phyloP scores from a whole-genome alignment of 1,140 invertebrate genomes.

The Aphelenchoides besseyi region DNA sequence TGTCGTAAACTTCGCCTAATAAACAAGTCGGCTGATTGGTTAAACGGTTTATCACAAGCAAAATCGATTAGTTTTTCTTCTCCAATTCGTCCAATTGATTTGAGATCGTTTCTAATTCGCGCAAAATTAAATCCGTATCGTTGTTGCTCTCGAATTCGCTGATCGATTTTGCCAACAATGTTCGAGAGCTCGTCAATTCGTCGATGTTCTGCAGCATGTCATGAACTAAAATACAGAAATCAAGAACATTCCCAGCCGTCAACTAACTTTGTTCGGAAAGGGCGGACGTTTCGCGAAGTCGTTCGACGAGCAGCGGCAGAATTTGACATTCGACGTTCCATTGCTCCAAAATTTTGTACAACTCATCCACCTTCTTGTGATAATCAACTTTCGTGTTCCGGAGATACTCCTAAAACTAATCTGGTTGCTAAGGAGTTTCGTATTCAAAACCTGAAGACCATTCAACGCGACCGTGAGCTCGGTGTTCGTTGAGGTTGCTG shows the following conservation, averaged over 20 bases:
- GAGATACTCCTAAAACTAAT: conserved; percentile 11
- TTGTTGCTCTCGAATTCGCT: conserved; percentile 57
- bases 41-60: too few species aligned
- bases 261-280: conserved; percentile 19
- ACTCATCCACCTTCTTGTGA: not conserved
- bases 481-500: not conserved
- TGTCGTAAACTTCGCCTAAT: too few species aligned
- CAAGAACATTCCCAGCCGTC: not conserved
- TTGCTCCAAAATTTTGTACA: conserved; percentile 1
- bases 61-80: too few species aligned
- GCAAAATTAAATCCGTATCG: too few species aligned
- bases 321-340: conserved; percentile 19
- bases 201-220: not conserved
- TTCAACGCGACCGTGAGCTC: not conserved
- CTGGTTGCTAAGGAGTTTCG: too few species aligned
- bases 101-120: too few species aligned
- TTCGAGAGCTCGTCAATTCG: not conserved
- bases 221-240: not conserved
- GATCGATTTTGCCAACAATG: not conserved
- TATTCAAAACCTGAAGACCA: not conserved
- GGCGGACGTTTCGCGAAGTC: not conserved
- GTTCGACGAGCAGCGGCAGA: conserved; percentile 6
- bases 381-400: not conserved
- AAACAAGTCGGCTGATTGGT: too few species aligned
- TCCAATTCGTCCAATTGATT: too few species aligned